Base-by-base conservation (phyloP, 2,888 invertebrate genomes). In the Eupeodes luniger region DNA sequence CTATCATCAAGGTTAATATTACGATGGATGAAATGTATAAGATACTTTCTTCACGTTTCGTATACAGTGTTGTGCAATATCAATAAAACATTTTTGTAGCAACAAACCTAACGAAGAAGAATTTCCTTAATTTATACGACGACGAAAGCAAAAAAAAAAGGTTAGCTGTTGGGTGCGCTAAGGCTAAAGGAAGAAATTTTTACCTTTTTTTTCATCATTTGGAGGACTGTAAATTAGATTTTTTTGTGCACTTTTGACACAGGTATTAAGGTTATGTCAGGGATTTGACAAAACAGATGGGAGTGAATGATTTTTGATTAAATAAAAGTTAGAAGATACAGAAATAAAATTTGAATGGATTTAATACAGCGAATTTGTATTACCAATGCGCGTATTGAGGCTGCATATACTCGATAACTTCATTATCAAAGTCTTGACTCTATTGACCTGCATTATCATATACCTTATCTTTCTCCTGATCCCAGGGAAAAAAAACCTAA, bases 51-150 rank as follows among this genome's bases (percentile, higher is more conserved):
- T 51, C 77, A 83, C 82, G 77, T 77, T 72, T 66, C 69, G 53
- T 49, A 27, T 40, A 57, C 51, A 9, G 40, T 40, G 40, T 40
- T 40, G 40, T 57, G 72, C 57, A 78, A 75, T 79, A 74, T 79
- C 72, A 84, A 84, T 84, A 79, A 84, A 84, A 84, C 83, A 74
- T 78, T 84, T 84, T 55, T 59, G 53, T 74, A 74, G 74, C 74
- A 78, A 59, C 83, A 82, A 40, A 55, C 77, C 16, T 44, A 75
- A 67, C 11, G 40, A 49, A 40, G 47, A 76, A 76, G 66, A 82
- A 77, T 72, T 72, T 82, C 57, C 77, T 72, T 82, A 64, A 82
- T 77, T 72, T 77, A 77, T 77, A 55, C 62, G 55, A 16, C 53
- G 53, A 55, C 16, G 16, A 14, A 40, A 11, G 40, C 40, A 40